phyloP scores from a whole-genome alignment of 2,797 vertebrate species.

The Microctenopoma lineatum region DNA sequence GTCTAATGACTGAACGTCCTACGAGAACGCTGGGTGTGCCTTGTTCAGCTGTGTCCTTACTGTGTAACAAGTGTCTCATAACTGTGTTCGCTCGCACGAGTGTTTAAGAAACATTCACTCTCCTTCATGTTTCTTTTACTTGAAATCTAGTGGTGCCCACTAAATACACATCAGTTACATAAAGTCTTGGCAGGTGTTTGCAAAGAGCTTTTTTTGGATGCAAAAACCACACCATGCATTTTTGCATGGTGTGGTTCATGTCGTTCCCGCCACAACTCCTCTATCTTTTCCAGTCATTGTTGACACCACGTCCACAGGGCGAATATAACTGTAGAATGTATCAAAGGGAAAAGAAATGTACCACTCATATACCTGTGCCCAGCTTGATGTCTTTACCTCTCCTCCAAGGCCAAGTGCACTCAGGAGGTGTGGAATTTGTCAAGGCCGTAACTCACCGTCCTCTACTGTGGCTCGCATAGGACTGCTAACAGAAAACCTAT shows the following conservation, averaged over 20 bases:
- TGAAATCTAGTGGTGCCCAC: constrained; percentile 1
- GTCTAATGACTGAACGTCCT: constrained; percentile 64
- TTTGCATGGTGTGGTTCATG: not conserved
- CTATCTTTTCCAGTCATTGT: constrained; percentile 1
- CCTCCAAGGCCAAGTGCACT: constrained; percentile 47
- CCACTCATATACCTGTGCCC: constrained; percentile 26
- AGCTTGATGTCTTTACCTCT: constrained; percentile 44
- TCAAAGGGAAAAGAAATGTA: constrained; percentile 35
- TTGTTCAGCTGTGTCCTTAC: constrained; percentile 55
- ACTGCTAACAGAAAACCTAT: constrained; percentile 62
- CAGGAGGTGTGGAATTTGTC: constrained; percentile 80
- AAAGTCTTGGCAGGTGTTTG: constrained; percentile 50
- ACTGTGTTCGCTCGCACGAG: constrained; percentile 27
- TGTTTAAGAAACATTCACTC: not conserved
- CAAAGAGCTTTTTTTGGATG: constrained; percentile 22
- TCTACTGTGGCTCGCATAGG: constrained; percentile 73
- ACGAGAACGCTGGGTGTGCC: constrained; percentile 68
- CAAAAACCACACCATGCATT: too few species aligned
- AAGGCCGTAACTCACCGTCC: constrained; percentile 61
- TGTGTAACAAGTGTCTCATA: constrained; percentile 48
- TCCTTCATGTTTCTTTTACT: constrained; percentile 14
- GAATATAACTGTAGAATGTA: constrained; percentile 33
- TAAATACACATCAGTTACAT: constrained; percentile 27
- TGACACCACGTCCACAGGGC: not conserved
- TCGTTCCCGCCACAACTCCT: not conserved